Base-by-base conservation (phyloP, 2,797 vertebrate genomes). In the Gadopsis marmoratus region DNA sequence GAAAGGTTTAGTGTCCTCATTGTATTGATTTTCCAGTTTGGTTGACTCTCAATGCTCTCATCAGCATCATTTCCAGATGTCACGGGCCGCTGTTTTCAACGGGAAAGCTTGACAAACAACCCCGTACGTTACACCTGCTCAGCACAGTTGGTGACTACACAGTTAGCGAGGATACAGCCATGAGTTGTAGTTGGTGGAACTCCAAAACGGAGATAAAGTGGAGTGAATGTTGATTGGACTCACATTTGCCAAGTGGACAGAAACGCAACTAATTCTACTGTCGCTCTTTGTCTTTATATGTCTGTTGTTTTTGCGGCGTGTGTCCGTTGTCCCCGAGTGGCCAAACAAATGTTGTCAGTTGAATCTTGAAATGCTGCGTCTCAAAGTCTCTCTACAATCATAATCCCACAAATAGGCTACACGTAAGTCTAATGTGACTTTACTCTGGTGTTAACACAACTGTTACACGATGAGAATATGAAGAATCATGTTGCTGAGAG, bases 401-500 rank as follows among this genome's bases (percentile, higher is more conserved):
- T 21, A 56, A 26, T 4, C 2, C 53, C 64, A 60, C 29, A 64
- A 54, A 16, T 56, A 9, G 64, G 35, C 33, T 41, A 29, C 55
- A 67, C 35, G 51, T 29, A 23, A 39, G 11, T 51, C n/a, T 53
- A 7, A 21, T 29, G 51, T 41, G 12, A 23, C 51, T 61, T 26
- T 10, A 39, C 45, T 33, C 47, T 35, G 33, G 63, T 23, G 23
- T 41, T 50, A 43, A 23, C 7, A n/a, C 2, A 41, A 37, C 61
- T 54, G 39, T 35, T 43, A 33, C 11, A 45, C 1, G 2, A 4
- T 47, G 17, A 55, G 55, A 58, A 23, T 26, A 26, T 68, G 60
- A 80, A 61, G 54, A 69, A 56, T n/a, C n/a, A 2, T 5, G 33
- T 31, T 48, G 10, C 29, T 10, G 50, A 56, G 41, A 79, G 31